Base-by-base conservation (phyloP, 1,140 invertebrate species). In the Yoshiicerus persimilis region DNA sequence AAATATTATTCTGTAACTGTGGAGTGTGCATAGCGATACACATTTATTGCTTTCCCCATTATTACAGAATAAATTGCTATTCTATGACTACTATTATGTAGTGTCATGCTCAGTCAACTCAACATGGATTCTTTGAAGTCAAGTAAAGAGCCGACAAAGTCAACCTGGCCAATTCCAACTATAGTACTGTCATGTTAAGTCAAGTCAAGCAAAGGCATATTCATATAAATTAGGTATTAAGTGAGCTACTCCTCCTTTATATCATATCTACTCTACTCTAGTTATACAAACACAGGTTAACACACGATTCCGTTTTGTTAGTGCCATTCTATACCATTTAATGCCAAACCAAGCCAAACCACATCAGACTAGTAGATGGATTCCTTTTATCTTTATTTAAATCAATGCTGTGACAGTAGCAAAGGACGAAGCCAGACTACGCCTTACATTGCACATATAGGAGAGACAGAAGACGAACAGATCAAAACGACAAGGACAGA, bases 301-400 rank as follows among this genome's bases (percentile, higher is more conserved):
- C 9, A 32, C 41, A 47, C 41, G 20, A 47, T 16, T 11, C 11
- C n/a, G n/a, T 56, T 56, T n/a, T 56, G 16, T 56, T 56, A 47
- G 41, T 47, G 10, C 41, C 41, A 56, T 56, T 56, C 47, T n/a
- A 56, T n/a, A n/a, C n/a, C 47, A 56, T 56, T 56, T 56, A 16
- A 56, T 56, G 47, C 47, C 47, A 56, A 56, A 56, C 47, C 47
- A 56, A n/a, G 47, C 47, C 47, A 56, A 56, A 56, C 47, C 47
- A 56, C 47, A 56, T 56, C n/a, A 56, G 47, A 56, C 75, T 80
- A 32, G 8, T 34, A 80, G 30, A 36, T 36, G 75, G 32, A 80
- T 80, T 80, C 75, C 75, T 36, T 80, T 80, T 80, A 80, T 80
- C 75, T 80, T 80, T 70, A 70, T 80, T 80, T 80, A 80, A 80